A percentile compares a stretch with the other conserved stretches of the same genome.
Evolutionary conservation across 53 echinoderm and acorn worm genomes (phyloP).

Genomic region (Mesocentrotus franciscanus): DNA sequence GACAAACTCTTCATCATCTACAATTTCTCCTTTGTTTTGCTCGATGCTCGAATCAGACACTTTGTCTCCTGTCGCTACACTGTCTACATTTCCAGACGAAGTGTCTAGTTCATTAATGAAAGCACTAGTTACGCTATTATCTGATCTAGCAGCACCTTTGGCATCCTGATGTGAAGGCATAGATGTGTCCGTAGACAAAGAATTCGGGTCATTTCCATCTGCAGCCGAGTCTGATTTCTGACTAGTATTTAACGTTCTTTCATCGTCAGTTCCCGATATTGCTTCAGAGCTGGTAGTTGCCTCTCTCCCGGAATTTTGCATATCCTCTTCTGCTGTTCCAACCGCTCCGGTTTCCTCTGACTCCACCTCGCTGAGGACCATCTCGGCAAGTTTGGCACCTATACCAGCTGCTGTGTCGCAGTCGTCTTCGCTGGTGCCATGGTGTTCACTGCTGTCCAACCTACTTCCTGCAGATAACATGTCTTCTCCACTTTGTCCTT

Average conservation of each 20-base stretch:
- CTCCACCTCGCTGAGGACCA: conserved; percentile 50
- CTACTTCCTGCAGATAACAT: background rate
- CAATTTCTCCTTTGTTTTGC: background rate
- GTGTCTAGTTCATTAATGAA: conserved; percentile 15
- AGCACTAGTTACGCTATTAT: conserved; percentile 23
- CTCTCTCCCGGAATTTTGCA: background rate
- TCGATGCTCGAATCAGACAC: background rate
- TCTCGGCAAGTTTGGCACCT: conserved; percentile 57
- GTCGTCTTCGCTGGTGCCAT: background rate
- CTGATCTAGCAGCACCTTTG: background rate
- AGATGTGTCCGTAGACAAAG: background rate
- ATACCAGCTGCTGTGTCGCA: conserved; percentile 31
- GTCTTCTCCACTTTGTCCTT: background rate
- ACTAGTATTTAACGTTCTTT: background rate
- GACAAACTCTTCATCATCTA: conserved; percentile 46
- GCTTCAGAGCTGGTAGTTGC: background rate
- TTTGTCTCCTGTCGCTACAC: background rate
- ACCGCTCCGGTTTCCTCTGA: background rate
- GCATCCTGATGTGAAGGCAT: background rate
- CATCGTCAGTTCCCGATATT: no score
- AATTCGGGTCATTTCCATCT: background rate
- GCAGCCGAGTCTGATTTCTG: background rate
- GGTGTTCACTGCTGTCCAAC: background rate
- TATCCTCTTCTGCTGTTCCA: background rate
- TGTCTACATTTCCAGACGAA: background rate